phyloP scores from a whole-genome alignment of 2,113 vertebrate species.

The Alethe castanea region DNA sequence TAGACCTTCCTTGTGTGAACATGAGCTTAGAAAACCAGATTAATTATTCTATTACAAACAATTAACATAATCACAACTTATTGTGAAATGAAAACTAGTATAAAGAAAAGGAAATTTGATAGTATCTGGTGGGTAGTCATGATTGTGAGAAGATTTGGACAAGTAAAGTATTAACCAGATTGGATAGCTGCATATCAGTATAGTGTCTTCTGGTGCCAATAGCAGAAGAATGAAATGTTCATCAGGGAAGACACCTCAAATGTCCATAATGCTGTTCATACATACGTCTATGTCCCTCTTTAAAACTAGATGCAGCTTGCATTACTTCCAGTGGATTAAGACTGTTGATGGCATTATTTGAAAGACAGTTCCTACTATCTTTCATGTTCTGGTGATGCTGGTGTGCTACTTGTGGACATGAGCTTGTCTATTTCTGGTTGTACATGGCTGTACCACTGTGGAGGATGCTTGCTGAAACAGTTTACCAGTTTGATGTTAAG shows the following conservation, averaged over 20 bases:
- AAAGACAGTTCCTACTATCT: background rate
- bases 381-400: background rate
- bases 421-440: background rate
- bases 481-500: background rate
- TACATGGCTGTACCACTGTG: accelerated
- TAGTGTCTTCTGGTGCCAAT: background rate
- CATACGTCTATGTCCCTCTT: background rate
- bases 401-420: background rate
- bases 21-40: background rate
- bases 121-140: background rate
- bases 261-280: background rate
- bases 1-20: background rate
- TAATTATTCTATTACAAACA: background rate
- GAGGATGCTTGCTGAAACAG: background rate
- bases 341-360: background rate
- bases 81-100: background rate
- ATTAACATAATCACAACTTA: background rate
- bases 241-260: background rate
- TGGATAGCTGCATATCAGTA: background rate
- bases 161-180: background rate
- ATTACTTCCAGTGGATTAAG: background rate
- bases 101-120: background rate
- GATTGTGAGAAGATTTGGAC: background rate
- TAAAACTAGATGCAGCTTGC: background rate
- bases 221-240: background rate